phyloP scores from a whole-genome alignment of 2,113 vertebrate species.

The Melanotaenia duboulayi region DNA sequence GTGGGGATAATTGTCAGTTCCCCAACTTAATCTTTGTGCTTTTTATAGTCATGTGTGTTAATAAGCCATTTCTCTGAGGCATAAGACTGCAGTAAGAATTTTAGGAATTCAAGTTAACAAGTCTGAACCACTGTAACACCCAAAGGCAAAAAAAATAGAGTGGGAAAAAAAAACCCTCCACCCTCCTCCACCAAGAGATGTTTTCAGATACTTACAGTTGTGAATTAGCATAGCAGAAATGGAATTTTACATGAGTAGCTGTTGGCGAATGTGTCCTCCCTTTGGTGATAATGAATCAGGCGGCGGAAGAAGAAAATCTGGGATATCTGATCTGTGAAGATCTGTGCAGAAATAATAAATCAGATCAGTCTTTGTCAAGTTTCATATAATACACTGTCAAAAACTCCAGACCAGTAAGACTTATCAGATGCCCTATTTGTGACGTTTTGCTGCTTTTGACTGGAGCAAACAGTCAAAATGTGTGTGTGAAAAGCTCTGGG shows the following conservation, averaged over 20 bases:
- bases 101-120: constrained; percentile 76
- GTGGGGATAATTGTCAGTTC: constrained; percentile 30
- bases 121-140: constrained; percentile 76
- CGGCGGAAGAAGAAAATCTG: background rate
- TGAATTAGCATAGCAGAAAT: constrained; percentile 20
- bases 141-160: constrained; percentile 37
- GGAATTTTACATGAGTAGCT: background rate
- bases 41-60: constrained; percentile 71
- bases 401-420: background rate
- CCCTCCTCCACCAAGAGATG: background rate
- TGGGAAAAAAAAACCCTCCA: background rate
- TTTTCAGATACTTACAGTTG: constrained; percentile 17
- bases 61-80: constrained; percentile 72
- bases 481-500: constrained; percentile 12
- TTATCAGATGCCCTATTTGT: constrained; percentile 16
- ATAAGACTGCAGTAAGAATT: constrained; percentile 69
- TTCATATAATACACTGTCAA: background rate
- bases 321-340: background rate
- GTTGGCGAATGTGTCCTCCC: background rate
- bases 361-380: constrained; percentile 17
- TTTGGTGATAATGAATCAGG: background rate
- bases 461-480: constrained; percentile 4
- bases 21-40: constrained; percentile 57
- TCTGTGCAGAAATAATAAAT: background rate
- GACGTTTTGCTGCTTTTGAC: background rate